These are phyloP conservation scores for Chaenogobius annularis DNA, from an alignment of 2,113 vertebrate genomes.

Conservation along the genomic window DNA sequence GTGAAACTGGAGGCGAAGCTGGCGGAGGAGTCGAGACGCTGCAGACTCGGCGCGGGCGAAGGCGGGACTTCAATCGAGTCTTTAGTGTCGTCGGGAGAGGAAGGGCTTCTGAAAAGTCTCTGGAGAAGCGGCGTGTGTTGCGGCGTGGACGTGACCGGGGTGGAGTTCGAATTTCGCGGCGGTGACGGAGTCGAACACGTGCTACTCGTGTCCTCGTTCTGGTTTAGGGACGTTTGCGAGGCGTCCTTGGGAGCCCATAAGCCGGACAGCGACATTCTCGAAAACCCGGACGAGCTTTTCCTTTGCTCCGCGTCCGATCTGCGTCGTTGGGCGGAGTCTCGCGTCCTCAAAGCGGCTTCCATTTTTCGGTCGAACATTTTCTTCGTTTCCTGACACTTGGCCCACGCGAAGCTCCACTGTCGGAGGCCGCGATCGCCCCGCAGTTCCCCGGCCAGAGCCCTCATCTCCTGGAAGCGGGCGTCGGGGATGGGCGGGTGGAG, in stretches of 20 bases:
- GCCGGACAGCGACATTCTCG: slow-evolving; percentile 31
- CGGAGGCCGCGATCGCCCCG: slow-evolving; percentile 49
- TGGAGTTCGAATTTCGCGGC: neutral
- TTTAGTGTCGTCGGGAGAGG: slow-evolving; percentile 25
- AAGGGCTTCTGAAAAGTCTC: slow-evolving; percentile 47
- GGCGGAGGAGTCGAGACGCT: slow-evolving; percentile 14
- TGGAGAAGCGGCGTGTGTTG: slow-evolving; percentile 38
- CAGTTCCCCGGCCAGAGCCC: slow-evolving; percentile 39
- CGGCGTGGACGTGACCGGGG: slow-evolving; percentile 3
- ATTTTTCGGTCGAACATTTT: slow-evolving; percentile 57
- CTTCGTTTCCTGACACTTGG: slow-evolving; percentile 59
- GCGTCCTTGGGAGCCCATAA: slow-evolving; percentile 14
- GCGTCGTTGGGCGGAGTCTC: slow-evolving; percentile 34
- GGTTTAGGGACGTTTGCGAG: neutral
- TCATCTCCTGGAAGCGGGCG: slow-evolving; percentile 51
- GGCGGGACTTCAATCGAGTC: neutral
- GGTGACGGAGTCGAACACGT: neutral
- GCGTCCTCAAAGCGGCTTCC: slow-evolving; percentile 36
- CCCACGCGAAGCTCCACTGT: slow-evolving; percentile 63
- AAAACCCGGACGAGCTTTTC: slow-evolving; percentile 34
- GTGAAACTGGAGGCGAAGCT: neutral
- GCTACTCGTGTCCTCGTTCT: neutral
- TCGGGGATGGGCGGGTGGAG: slow-evolving; percentile 52
- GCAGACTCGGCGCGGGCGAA: slow-evolving; percentile 23
- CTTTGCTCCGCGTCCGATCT: slow-evolving; percentile 36